Conservation (phyloP, 2,797 vertebrate species). For the Pseudocheirus occidentalis region DNA sequence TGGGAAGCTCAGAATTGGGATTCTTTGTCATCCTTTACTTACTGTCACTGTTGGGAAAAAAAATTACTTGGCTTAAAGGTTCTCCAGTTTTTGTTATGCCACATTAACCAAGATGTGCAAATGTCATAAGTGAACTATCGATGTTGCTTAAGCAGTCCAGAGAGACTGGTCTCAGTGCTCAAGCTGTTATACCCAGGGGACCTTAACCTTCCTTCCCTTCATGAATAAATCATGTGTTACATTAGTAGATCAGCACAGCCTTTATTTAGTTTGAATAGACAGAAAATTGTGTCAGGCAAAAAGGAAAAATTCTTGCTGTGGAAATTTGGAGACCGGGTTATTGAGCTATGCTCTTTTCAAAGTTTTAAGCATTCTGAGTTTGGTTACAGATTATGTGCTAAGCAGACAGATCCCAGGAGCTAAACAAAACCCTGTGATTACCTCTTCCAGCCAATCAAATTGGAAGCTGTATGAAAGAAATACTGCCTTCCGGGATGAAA, state of each 20-base stretch:
- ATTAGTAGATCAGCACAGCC: constrained; percentile 55
- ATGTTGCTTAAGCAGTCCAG: constrained; percentile 66
- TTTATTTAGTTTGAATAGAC: constrained; percentile 47
- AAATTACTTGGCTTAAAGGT: constrained; percentile 31
- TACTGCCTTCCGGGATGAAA: background rate
- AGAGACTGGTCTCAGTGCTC: constrained; percentile 52
- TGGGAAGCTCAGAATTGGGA: background rate
- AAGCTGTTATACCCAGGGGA: constrained; percentile 56
- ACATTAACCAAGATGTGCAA: constrained; percentile 61
- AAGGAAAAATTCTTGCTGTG: constrained; percentile 22
- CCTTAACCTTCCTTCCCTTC: constrained; percentile 41
- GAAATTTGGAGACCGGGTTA: background rate
- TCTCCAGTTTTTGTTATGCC: constrained; percentile 58
- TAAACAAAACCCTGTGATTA: constrained; percentile 49
- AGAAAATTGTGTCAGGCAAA: constrained; percentile 18
- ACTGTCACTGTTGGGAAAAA: background rate
- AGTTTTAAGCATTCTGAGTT: constrained; percentile 19
- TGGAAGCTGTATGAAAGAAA: constrained; percentile 39
- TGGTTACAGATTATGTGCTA: constrained; percentile 7
- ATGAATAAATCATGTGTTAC: constrained; percentile 62
- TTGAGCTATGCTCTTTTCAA: constrained; percentile 15
- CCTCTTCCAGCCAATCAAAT: constrained; percentile 30
- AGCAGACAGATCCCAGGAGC: constrained; percentile 32
- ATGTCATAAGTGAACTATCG: constrained; percentile 64
- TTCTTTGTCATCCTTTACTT: constrained; percentile 27